Base-by-base conservation (phyloP, 2,797 vertebrate genomes). In the Myotis pilosus region DNA sequence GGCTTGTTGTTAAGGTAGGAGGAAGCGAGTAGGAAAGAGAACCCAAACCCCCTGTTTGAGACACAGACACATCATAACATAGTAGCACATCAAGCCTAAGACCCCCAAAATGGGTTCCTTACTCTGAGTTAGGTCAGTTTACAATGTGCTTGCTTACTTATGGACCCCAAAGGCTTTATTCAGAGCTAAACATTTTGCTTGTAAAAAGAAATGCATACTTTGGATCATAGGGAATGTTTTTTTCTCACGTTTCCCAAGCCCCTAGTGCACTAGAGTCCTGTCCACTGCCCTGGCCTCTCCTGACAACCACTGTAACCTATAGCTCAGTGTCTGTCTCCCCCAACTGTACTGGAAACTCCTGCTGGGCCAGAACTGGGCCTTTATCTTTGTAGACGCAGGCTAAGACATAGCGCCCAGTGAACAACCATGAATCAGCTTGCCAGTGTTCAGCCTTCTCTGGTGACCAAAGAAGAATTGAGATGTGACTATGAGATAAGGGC, bases 361-460 rank as follows among this genome's bases (percentile, higher is more conserved):
- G 8, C 5, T 20, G 33, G 74, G 38, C 15, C 53, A 62, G 30
- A 83, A 71, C 76, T 76, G 22, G 62, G 19, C 74, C 68, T 81
- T 41, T 69, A 66, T 33, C 78, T 91, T 91, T 80, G 30, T 41
- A 71, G 57, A 83, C 16, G 3, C 15, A 19, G 13, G 6, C 10
- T 41, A 53, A 71, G 47, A 53, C 9, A 13, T 4, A 33, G 51
- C 4, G 47, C 33, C 69, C 20, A 83, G 3, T 57, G 12, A 94
- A 90, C 53, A 78, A 71, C 89, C 90, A 38, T 36, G 17, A 90
- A 86, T 88, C 49, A 84, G 93, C 51, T 28, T 78, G 17, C 49
- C 60, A 55, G 2, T 36, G 41, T 71, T 83, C 68, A 89, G n/a
- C 66, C 85, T 87, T 89, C 60, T 66, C 84, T 55, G 15, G n/a